phyloP scores from a whole-genome alignment of 2,113 vertebrate species.

The Rhipidura dahli region DNA sequence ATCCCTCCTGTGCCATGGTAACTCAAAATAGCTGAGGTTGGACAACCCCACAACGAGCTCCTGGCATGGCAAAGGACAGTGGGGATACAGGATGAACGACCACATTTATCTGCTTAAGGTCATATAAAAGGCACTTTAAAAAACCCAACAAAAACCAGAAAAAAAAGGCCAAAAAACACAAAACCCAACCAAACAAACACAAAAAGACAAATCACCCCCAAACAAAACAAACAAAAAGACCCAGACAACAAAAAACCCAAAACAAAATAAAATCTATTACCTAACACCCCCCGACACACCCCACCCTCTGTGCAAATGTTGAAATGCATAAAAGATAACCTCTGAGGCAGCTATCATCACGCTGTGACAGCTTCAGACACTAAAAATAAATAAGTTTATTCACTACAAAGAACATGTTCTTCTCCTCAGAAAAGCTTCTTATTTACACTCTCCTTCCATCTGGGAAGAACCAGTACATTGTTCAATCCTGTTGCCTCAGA shows the following conservation, averaged over 20 bases:
- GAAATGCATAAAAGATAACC: conserved; percentile 39
- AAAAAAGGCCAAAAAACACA: background rate
- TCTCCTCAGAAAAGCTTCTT: background rate
- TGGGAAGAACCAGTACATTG: background rate
- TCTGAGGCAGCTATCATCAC: conserved; percentile 46
- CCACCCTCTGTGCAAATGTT: background rate
- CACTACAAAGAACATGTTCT: background rate
- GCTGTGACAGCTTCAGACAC: conserved; percentile 25
- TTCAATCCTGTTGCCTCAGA: background rate
- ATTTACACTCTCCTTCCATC: background rate
- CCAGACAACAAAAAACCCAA: background rate
- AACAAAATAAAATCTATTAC: background rate
- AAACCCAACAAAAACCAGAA: background rate
- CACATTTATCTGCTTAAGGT: conserved; percentile 32
- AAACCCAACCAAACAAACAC: too few species aligned
- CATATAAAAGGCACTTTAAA: background rate
- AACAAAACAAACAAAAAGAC: background rate
- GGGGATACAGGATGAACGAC: background rate
- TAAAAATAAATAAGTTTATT: background rate
- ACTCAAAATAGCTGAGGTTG: background rate
- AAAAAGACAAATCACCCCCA: background rate
- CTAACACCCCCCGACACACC: accelerated
- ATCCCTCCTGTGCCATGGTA: background rate
- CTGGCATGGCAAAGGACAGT: conserved; percentile 31
- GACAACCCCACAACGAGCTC: background rate